Percentiles rank a stretch among this genome's conserved stretches.
Evolutionary conservation across 1,140 invertebrate genomes (phyloP).

Genomic region (Ooceraea biroi): DNA sequence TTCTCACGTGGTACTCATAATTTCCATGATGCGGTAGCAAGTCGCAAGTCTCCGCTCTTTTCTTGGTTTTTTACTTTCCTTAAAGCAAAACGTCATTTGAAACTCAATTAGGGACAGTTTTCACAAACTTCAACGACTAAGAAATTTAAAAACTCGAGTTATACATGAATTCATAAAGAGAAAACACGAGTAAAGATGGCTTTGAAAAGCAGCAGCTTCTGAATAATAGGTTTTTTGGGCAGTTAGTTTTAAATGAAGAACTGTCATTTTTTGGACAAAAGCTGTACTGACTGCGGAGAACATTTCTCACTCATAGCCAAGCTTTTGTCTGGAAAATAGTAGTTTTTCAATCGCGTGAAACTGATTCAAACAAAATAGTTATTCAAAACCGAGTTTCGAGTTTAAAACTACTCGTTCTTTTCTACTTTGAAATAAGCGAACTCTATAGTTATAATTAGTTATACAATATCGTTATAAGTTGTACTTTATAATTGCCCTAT

Average conservation of each 20-base stretch:
- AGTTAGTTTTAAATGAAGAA: constrained; percentile 33
- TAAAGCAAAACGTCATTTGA: not conserved
- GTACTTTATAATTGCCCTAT: no score
- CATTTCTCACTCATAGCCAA: not conserved
- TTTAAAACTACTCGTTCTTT: not conserved
- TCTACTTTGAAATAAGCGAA: not conserved
- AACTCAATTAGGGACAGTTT: not conserved
- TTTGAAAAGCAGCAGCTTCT: not conserved
- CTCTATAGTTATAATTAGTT: no score
- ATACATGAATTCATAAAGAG: not conserved
- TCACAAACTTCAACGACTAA: not conserved
- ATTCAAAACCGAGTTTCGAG: not conserved
- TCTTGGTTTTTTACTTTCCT: no score
- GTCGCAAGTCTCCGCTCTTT: not conserved
- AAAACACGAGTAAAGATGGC: not conserved
- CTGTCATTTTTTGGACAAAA: constrained; percentile 37
- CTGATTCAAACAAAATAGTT: not conserved
- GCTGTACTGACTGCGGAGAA: constrained; percentile 9
- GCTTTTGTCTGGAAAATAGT: constrained; percentile 30
- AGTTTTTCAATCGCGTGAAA: constrained; percentile 14
- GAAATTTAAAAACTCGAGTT: constrained; percentile 1
- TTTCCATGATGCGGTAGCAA: constrained; percentile 7
- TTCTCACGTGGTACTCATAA: not conserved
- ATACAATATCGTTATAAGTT: no score
- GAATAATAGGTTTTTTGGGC: not conserved